Evolutionary conservation across 2,888 invertebrate genomes (phyloP).

Genomic region (Oxytorus armatus): DNA sequence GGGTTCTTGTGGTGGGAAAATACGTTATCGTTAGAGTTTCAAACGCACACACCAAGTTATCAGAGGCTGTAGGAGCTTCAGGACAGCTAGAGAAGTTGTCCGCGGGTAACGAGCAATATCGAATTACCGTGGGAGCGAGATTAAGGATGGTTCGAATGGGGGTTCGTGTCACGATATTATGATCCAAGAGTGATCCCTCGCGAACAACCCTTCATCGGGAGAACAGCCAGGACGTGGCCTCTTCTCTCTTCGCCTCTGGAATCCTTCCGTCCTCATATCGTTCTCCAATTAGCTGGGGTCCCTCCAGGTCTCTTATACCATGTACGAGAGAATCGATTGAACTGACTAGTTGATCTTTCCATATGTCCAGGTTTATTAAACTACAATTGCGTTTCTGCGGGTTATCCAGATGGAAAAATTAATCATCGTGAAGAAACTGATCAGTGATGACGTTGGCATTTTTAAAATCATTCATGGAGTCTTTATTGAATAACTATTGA

Average conservation of each 20-base stretch:
- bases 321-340: too few relatives aligned
- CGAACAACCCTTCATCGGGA: constrained; percentile 40
- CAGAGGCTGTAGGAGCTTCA: constrained; percentile 4
- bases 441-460: too few relatives aligned
- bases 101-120: constrained; percentile 69
- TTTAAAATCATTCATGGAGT: too few relatives aligned
- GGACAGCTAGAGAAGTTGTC: constrained; percentile 53
- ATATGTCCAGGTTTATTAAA: too few relatives aligned
- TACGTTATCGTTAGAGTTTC: constrained; percentile 53
- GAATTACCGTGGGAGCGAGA: constrained; percentile 63
- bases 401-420: too few relatives aligned
- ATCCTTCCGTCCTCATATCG: constrained; percentile 48
- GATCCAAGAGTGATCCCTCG: constrained; percentile 65
- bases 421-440: too few relatives aligned
- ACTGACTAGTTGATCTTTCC: too few relatives aligned
- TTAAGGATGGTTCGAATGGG: constrained; percentile 6
- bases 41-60: constrained; percentile 9
- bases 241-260: constrained; percentile 30
- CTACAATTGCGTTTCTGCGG: too few relatives aligned
- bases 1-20: constrained; percentile 32
- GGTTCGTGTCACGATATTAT: constrained; percentile 66
- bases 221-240: constrained; percentile 27
- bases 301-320: too few relatives aligned
- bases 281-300: not conserved
- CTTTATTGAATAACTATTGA: too few relatives aligned